Base-by-base conservation (phyloP, 2,888 invertebrate species). In the Blastobasis adustella region DNA sequence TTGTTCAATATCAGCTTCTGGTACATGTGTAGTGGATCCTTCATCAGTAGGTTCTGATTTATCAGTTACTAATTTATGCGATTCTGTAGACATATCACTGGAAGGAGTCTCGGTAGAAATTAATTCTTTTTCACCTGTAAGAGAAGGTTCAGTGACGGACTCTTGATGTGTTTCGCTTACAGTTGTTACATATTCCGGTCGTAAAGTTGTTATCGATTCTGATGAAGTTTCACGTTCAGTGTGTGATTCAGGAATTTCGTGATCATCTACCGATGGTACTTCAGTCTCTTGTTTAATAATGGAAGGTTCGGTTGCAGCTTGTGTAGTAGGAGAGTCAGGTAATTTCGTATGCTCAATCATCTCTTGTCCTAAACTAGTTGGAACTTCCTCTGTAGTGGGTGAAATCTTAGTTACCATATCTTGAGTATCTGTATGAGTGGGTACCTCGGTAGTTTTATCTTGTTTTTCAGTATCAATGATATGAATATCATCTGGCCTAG, bases 21-120 rank as follows among this genome's bases (percentile, higher is more conserved):
- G 47, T 46, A 37, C n/a, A 36, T 46, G 45, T 23, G 45, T 49
- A 6, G 23, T 8, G 4, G 41, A 40, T n/a, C 7, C 40, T 46
- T 46, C 10, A 36, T 46, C 41, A 10, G 42, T 23, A 39, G 10
- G 37, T 37, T 49, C 49, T 49, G 53, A 47, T 9, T 5, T 38
- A 23, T 47, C 23, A 7, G 47, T 50, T 42, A 43, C 47, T 9
- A 23, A 8, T 10, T 52, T 46, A 46, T 53, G 47, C 7, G 45
- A 9, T 49, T 54, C 53, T 6, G 54, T 55, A 9, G 46, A 5
- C 9, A 46, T 9, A 47, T 49, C 23, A 23, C 23, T 23, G 2
- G 23, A 23, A 23, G 23, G 23, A 23, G 23, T 23, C 23, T 23
- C 23, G 23, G 23, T 23, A 23, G 23, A 23, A 23, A 23, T 23